A percentile compares a stretch with the other conserved stretches of the same genome.
Evolutionary conservation across 2,888 invertebrate genomes (phyloP).

Genomic region (Cataglyphis altisquamis): DNA sequence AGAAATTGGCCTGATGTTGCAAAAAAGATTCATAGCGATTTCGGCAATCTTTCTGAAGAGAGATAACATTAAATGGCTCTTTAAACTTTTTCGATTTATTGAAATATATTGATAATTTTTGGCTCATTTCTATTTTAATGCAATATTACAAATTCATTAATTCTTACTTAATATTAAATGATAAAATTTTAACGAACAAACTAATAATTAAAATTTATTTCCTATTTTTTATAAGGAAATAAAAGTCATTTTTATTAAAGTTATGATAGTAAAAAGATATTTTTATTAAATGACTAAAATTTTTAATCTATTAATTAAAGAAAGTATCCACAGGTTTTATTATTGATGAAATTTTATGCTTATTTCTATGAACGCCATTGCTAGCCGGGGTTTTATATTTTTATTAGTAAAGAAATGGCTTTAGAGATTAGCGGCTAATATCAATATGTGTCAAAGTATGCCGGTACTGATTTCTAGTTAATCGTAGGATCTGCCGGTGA

Average conservation of each 20-base stretch:
- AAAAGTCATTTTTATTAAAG: not conserved
- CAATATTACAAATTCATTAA: not conserved
- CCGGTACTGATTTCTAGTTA: slow-evolving; percentile 4
- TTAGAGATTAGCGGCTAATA: not conserved
- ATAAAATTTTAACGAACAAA: not conserved
- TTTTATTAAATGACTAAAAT: not conserved
- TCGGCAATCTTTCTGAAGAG: not conserved
- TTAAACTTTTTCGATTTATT: slow-evolving; percentile 6
- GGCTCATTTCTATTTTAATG: not conserved
- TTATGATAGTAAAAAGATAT: not conserved
- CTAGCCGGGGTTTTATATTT: not conserved
- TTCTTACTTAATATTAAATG: not conserved
- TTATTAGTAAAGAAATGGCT: not conserved
- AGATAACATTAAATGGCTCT: slow-evolving; percentile 20
- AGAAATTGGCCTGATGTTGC: slow-evolving; percentile 67
- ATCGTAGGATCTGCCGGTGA: not conserved
- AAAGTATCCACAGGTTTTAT: not conserved
- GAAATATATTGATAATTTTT: not conserved
- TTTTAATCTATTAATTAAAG: not conserved
- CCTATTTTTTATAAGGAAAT: not conserved
- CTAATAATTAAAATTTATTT: not conserved
- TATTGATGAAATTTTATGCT: not conserved
- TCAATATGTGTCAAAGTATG: not conserved
- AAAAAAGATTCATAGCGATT: slow-evolving; percentile 37
- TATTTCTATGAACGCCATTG: not conserved